Evolutionary conservation across 2,113 vertebrate genomes (phyloP), one percentile per base, ranked within the genome.

Genomic region (Microtus pennsylvanicus): DNA sequence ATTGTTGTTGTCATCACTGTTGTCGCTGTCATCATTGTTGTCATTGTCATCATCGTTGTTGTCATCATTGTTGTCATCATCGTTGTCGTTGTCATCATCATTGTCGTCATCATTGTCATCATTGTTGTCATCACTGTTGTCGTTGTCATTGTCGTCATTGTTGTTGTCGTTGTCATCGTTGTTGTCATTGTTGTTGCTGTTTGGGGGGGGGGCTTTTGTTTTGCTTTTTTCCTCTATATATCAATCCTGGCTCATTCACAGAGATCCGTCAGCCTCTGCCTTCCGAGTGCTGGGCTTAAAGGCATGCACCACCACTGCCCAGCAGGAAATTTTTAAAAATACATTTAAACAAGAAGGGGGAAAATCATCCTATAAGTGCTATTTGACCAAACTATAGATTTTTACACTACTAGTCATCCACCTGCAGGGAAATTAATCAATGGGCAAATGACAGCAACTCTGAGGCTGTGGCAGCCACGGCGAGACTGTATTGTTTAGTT

Each of bases 11-110:
- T 42, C 38, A 42, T 42, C 38, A 42, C 38, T 42, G 38, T 42
- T 42, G 38, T 42, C 38, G n/a, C 19, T 3, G 4, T 58, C 16
- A 4, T 58, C 5, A 1, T 58, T 1, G 1, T 55, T 2, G 38
- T 42, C 38, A 3, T 42, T 42, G 17, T 58, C 14, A 0, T 58
- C 17, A 1, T 6, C 19, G 55, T 58, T 3, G 1, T 19, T 3
- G 3, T 42, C 38, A 42, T 42, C 38, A 3, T 42, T 74, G n/a
- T 58, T 3, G 4, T 58, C 16, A 4, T 58, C 5, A 1, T 58
- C 4, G 0, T 55, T 2, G 52, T 58, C 17, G 1, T 42, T 42
- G 42, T 42, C 0, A 3, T 42, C 38, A 3, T 42, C 38, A 42
- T 42, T 42, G 38, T 42, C 3, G 38, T 42, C 38, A 42, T 42